Conservation (phyloP, 1,140 invertebrate species). For the Heterodera carotae region DNA sequence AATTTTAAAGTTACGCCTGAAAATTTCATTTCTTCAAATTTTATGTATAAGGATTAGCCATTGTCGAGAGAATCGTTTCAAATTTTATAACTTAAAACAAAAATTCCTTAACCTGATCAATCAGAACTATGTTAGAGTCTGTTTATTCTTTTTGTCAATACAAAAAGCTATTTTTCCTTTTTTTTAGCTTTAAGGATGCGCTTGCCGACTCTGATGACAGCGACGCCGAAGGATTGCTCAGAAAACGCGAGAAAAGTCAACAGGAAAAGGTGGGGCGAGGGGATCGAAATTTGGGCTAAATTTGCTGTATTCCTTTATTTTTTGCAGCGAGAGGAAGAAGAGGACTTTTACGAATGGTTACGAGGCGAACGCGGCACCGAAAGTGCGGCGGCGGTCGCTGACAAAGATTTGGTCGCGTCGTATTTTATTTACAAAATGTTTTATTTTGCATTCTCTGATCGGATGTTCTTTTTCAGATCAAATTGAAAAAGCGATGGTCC, state of each 20-base stretch:
- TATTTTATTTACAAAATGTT: too few species aligned
- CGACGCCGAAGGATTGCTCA: constrained; percentile 69
- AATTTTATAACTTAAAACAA: too few species aligned
- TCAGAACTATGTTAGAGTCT: too few species aligned
- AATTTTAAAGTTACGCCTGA: too few species aligned
- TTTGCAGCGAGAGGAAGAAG: constrained; percentile 71
- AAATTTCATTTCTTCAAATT: too few species aligned
- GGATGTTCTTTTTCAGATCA: constrained; percentile 67
- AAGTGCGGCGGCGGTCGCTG: constrained; percentile 63
- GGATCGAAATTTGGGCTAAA: constrained; percentile 3
- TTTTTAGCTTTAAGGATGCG: constrained; percentile 62
- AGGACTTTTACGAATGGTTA: constrained; percentile 79
- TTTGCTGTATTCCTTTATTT: constrained; percentile 20
- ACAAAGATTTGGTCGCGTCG: constrained; percentile 54
- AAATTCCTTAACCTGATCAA: too few species aligned
- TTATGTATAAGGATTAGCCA: too few species aligned
- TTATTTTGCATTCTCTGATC: constrained; percentile 22
- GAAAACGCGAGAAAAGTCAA: constrained; percentile 72
- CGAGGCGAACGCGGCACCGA: constrained; percentile 75
- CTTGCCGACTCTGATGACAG: constrained; percentile 67
- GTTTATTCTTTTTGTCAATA: too few species aligned
- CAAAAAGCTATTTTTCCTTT: too few species aligned
- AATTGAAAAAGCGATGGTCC: constrained; percentile 80
- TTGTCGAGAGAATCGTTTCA: too few species aligned
- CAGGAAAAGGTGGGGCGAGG: constrained; percentile 70